Conservation (phyloP, 2,888 invertebrate genomes). For the Melanostoma scalare region DNA sequence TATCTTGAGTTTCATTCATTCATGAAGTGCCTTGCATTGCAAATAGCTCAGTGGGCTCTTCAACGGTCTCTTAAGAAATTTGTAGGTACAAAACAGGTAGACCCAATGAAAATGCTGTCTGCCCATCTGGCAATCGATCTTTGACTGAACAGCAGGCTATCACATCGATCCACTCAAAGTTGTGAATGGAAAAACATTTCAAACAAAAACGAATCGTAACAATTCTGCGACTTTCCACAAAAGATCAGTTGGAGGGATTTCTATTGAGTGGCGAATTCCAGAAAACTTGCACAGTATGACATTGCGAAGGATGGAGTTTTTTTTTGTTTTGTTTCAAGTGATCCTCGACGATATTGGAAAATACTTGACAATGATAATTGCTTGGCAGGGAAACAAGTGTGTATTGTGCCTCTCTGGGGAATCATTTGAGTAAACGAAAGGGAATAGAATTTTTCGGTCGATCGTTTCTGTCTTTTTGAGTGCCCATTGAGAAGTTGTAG, state of each 20-base stretch:
- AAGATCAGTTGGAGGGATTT: constrained; percentile 54
- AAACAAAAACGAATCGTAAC: constrained; percentile 35
- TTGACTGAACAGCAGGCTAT: constrained; percentile 64
- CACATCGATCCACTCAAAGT: constrained; percentile 57
- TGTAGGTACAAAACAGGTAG: constrained; percentile 5
- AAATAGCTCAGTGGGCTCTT: constrained; percentile 32
- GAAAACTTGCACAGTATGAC: constrained; percentile 36
- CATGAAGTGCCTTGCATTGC: constrained; percentile 62
- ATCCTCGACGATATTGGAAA: constrained; percentile 12
- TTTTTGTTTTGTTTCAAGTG: constrained; percentile 9
- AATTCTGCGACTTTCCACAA: constrained; percentile 45
- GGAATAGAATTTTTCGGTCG: not conserved
- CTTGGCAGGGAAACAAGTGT: constrained; percentile 74
- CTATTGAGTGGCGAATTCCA: constrained; percentile 37
- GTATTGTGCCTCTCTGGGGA: constrained; percentile 78
- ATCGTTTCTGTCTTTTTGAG: constrained; percentile 17
- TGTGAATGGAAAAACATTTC: constrained; percentile 51
- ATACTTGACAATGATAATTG: constrained; percentile 41
- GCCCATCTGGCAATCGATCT: constrained; percentile 60
- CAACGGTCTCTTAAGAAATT: not conserved
- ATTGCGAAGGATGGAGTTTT: not conserved
- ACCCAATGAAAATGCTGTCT: constrained; percentile 10
- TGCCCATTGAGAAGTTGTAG: constrained; percentile 35
- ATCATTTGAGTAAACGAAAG: constrained; percentile 66
- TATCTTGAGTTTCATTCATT: constrained; percentile 68